Conservation (phyloP, 2,888 invertebrate species). For the Ormia ochracea region DNA sequence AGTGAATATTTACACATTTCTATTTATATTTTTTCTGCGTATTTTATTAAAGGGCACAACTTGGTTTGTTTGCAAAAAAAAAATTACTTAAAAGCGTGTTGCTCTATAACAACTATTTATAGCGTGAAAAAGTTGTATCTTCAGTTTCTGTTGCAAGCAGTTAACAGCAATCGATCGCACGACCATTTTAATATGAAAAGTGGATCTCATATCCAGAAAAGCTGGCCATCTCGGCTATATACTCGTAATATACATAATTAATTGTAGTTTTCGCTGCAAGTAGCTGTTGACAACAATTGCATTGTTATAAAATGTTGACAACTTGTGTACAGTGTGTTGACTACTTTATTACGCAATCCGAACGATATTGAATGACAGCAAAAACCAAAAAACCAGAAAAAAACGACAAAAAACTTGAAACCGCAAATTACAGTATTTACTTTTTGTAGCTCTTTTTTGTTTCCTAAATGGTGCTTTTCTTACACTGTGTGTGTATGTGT, state of each 20-base stretch:
- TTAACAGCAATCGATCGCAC: too few species aligned
- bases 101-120: too few species aligned
- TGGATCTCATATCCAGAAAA: too few species aligned
- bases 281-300: constrained; percentile 26
- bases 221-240: neutral
- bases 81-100: too few species aligned
- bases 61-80: too few species aligned
- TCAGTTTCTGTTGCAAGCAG: too few species aligned
- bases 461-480: neutral
- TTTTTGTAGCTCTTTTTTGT: neutral
- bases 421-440: neutral
- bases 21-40: too few species aligned
- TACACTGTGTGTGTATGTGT: neutral
- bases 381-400: too few species aligned
- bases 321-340: constrained; percentile 16
- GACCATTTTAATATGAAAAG: too few species aligned
- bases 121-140: too few species aligned
- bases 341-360: constrained; percentile 45
- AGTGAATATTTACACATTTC: too few species aligned
- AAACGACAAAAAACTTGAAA: neutral
- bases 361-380: neutral
- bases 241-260: neutral
- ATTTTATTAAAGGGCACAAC: too few species aligned
- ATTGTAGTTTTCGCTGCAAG: neutral
- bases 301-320: constrained; percentile 39